These are phyloP conservation scores for Cerceris ruficornis DNA, from an alignment of 2,888 invertebrate genomes.

Conservation along the genomic window DNA sequence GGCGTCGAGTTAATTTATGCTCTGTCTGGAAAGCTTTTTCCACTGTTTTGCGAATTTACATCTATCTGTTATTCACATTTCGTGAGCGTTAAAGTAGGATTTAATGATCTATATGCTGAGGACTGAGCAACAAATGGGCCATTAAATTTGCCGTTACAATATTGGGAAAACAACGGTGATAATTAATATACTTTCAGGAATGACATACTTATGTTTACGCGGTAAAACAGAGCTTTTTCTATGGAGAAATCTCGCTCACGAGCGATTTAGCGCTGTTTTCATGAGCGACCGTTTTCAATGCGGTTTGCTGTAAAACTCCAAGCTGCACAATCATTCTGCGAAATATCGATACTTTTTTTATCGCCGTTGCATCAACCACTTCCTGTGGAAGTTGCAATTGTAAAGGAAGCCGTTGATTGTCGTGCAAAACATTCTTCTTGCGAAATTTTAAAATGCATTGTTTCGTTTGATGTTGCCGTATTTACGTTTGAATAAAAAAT, in stretches of 20 bases:
- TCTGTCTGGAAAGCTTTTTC: too few species aligned
- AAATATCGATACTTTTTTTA: background rate
- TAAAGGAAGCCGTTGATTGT: background rate
- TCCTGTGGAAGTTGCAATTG: background rate
- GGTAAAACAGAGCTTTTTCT: background rate
- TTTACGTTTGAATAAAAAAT: too few species aligned
- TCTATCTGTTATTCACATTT: too few species aligned
- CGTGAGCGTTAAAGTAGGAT: too few species aligned
- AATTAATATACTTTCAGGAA: background rate
- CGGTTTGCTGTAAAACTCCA: background rate
- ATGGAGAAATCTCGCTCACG: background rate
- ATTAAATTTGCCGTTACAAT: too few species aligned
- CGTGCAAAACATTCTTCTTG: background rate
- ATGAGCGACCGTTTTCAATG: background rate
- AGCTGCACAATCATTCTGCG: background rate
- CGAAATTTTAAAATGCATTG: background rate
- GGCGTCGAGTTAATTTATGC: background rate
- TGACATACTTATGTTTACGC: background rate
- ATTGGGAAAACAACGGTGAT: too few species aligned
- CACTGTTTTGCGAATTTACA: too few species aligned
- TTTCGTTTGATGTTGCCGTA: too few species aligned
- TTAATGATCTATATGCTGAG: too few species aligned
- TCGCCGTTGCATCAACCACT: background rate
- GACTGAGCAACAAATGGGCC: too few species aligned
- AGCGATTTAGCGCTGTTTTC: background rate